Evolutionary conservation across 2,113 vertebrate genomes (phyloP).

Genomic region (Vulpes vulpes): DNA sequence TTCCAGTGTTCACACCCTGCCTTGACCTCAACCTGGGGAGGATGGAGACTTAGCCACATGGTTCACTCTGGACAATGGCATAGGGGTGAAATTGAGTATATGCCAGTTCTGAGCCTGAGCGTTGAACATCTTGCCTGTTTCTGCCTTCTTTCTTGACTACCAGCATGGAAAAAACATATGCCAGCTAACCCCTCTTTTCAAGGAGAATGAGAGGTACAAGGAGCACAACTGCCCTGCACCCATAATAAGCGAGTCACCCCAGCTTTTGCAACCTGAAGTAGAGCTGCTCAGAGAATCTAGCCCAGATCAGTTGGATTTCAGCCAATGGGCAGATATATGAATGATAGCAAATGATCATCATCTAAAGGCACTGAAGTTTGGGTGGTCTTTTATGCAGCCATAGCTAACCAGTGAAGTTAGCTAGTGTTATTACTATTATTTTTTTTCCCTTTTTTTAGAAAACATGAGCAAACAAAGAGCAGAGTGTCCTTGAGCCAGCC

Average conservation of each 20-base stretch:
- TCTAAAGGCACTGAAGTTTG: background rate
- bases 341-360: background rate
- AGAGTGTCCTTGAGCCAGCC: background rate
- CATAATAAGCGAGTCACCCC: background rate
- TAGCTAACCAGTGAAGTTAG: background rate
- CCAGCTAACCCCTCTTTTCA: background rate
- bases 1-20: background rate
- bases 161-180: background rate
- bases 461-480: background rate
- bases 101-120: background rate
- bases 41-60: background rate
- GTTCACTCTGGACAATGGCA: background rate
- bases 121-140: background rate
- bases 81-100: background rate
- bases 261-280: background rate
- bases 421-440: background rate
- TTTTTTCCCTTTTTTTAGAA: background rate
- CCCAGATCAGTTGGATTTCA: background rate
- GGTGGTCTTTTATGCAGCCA: background rate
- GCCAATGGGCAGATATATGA: background rate
- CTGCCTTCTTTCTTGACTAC: background rate
- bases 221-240: background rate
- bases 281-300: background rate
- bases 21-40: background rate
- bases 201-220: background rate